phyloP scores from a whole-genome alignment of 2,797 vertebrate species.

The Potorous gilbertii region DNA sequence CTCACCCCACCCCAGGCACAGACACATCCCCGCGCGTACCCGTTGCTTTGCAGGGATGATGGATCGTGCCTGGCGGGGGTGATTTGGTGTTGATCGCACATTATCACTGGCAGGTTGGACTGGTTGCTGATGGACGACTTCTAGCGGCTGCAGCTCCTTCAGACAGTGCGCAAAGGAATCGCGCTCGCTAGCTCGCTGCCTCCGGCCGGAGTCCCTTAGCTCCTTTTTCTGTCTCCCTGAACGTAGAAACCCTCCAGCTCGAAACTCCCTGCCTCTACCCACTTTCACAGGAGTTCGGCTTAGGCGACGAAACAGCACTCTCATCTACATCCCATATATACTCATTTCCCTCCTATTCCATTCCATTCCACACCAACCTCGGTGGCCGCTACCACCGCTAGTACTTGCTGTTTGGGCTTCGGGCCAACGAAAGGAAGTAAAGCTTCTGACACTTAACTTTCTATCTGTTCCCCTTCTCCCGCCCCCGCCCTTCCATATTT shows the following conservation, averaged over 20 bases:
- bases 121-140: constrained; percentile 89
- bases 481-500: constrained; percentile 12
- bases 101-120: constrained; percentile 90
- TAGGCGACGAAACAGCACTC: constrained; percentile 3
- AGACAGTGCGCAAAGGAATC: constrained; percentile 75
- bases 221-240: constrained; percentile 34
- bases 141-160: constrained; percentile 84
- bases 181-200: constrained; percentile 63
- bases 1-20: constrained; percentile 59
- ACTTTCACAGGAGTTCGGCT: background rate
- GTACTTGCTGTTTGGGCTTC: constrained; percentile 15
- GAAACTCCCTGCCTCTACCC: background rate
- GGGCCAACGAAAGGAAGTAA: constrained; percentile 1
- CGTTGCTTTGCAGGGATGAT: constrained; percentile 85
- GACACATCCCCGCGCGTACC: constrained; percentile 83
- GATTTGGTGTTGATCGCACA: constrained; percentile 91
- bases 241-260: background rate
- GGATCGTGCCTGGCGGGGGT: constrained; percentile 89
- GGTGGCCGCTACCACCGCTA: constrained; percentile 42
- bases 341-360: constrained; percentile 62
- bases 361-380: constrained; percentile 43
- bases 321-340: constrained; percentile 42
- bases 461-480: constrained; percentile 50
- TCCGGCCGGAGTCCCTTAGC: constrained; percentile 74
- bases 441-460: constrained; percentile 67